Base-by-base conservation (phyloP, 2,113 vertebrate genomes). In the Nematolebias whitei region DNA sequence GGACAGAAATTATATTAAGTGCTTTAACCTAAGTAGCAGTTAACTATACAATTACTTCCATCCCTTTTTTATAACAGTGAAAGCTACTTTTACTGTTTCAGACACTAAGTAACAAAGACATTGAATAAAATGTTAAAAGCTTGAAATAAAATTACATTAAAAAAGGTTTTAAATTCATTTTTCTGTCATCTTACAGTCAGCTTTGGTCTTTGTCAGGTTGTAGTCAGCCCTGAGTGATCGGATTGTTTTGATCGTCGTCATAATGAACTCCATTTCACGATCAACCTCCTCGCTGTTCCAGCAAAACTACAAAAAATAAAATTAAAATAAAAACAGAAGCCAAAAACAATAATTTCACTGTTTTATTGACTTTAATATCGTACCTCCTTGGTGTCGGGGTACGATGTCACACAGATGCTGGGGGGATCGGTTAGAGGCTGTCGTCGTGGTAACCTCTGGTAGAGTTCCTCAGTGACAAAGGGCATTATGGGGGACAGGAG, bases 401-500 rank as follows among this genome's bases (percentile, higher is more conserved):
- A 97, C 4, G 93, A 64, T 2, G 92, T 94, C 45, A 96, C 81
- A 0, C 83, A 87, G 84, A 97, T 91, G 73, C 95, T 96, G 18
- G 93, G 88, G 0, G 93, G 89, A 39, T 90, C 88, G 4, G 83
- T 86, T 4, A 89, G 78, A 1, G 90, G 78, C 0, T 14, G 79
- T 67, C 95, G 87, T 0, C 93, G 80, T 16, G 95, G 95, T 55
- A 96, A 88, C 71, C 95, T 84, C 90, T 96, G 96, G 86, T 92
- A 97, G 10, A 97, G 92, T 57, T 97, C 96, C 80, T 97, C 96
- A 0, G 91, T 89, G 85, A 97, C 93, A 0, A 95, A 97, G 13
- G 96, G 96, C 96, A 97, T 97, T 67, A 96, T 45, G 16, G 96
- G 96, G 2, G 94, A 90, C 3, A 96, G 92, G 2, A 97, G 93